Evolutionary conservation across 2,797 vertebrate species (phyloP).

Genomic region (Syndactyla subalaris): DNA sequence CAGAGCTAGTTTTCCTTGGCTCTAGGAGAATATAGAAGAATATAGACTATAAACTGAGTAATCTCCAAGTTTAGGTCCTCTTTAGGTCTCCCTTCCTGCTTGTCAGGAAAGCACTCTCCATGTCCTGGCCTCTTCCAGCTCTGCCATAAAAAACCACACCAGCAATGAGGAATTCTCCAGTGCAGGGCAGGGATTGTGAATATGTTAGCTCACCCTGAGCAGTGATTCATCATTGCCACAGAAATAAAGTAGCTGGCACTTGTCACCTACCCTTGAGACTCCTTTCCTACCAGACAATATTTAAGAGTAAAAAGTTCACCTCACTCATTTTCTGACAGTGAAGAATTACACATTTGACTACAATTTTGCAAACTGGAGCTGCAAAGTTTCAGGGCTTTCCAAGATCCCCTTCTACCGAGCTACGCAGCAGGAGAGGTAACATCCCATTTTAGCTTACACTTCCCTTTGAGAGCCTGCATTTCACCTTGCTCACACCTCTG

Average conservation of each 20-base stretch:
- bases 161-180: neutral
- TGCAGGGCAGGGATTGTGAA: neutral
- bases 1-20: neutral
- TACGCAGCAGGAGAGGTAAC: neutral
- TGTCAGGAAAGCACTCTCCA: neutral
- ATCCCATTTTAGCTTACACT: neutral
- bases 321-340: constrained; percentile 21
- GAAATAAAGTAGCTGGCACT: neutral
- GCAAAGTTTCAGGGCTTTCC: neutral
- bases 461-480: neutral
- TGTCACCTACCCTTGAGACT: constrained; percentile 20
- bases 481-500: neutral
- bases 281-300: constrained; percentile 6
- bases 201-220: neutral
- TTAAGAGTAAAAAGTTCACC: neutral
- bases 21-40: neutral
- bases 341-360: neutral
- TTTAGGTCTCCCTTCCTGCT: neutral
- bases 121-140: neutral
- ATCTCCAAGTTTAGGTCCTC: neutral
- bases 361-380: neutral
- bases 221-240: constrained; percentile 11
- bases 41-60: neutral
- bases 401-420: neutral
- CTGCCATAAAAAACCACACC: rapidly evolving